A percentile compares a stretch with the other conserved stretches of the same genome.
These are phyloP conservation scores for Thaumatotibia leucotreta DNA, from an alignment of 1,140 invertebrate species.

Conservation along the genomic window DNA sequence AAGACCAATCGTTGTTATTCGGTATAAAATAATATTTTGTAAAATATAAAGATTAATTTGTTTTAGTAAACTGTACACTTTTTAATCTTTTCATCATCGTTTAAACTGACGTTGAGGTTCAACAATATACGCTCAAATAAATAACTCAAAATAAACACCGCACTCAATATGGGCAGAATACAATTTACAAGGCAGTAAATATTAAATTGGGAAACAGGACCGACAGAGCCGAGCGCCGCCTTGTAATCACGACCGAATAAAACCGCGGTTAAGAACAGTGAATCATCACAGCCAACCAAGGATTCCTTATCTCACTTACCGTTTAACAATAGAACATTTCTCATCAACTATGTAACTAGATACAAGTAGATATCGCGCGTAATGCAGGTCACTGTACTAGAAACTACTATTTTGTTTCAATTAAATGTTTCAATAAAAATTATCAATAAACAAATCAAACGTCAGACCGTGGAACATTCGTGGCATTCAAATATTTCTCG, in stretches of 20 bases:
- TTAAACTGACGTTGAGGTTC: neutral
- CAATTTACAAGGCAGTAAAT: conserved; percentile 57
- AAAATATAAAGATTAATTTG: too few relatives aligned
- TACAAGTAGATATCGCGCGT: conserved; percentile 36
- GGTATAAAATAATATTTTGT: too few relatives aligned
- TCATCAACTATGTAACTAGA: conserved; percentile 31
- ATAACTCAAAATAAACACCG: neutral
- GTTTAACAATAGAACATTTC: conserved; percentile 56
- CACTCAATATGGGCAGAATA: conserved; percentile 38
- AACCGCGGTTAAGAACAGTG: conserved; percentile 30
- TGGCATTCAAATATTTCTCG: conserved; percentile 58
- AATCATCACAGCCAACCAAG: conserved; percentile 50
- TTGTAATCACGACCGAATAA: conserved; percentile 40
- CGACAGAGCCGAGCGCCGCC: conserved; percentile 33
- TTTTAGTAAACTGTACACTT: too few relatives aligned
- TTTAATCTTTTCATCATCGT: too few relatives aligned
- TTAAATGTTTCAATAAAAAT: conserved; percentile 54
- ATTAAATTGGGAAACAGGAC: conserved; percentile 54
- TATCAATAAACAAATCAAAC: conserved; percentile 63
- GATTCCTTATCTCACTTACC: conserved; percentile 42
- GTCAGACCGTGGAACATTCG: conserved; percentile 37
- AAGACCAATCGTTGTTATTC: too few relatives aligned
- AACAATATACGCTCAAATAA: neutral
- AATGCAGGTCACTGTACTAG: conserved; percentile 31
- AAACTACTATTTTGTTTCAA: conserved; percentile 54